phyloP scores from a whole-genome alignment of 2,888 invertebrate genomes.

The Acanthosepion lycidas region DNA sequence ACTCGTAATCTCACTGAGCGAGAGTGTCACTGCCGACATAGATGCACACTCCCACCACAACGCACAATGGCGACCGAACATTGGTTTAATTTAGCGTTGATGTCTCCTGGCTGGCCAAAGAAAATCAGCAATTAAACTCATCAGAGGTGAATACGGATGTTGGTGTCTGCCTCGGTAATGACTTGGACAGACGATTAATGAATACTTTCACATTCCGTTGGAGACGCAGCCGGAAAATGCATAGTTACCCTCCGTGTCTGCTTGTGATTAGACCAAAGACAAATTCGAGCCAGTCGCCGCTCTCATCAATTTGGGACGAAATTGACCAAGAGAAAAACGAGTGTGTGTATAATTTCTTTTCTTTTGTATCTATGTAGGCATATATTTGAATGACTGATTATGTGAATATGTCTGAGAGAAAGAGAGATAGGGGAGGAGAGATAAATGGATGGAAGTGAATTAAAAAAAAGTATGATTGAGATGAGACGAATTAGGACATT shows the following conservation, averaged over 20 bases:
- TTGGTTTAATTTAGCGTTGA: constrained; percentile 33
- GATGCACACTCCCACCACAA: neutral
- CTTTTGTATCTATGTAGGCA: neutral
- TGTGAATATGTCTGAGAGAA: neutral
- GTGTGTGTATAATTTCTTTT: neutral
- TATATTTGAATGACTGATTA: neutral
- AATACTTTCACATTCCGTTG: neutral
- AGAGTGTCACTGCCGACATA: neutral
- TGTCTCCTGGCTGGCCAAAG: constrained; percentile 9
- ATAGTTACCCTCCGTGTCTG: neutral
- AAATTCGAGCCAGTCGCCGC: neutral
- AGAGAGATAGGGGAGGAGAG: neutral
- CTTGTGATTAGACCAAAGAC: constrained; percentile 9
- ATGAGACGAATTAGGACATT: neutral
- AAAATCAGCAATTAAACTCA: constrained; percentile 33
- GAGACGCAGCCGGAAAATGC: neutral
- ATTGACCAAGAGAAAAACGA: neutral
- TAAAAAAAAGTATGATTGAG: neutral
- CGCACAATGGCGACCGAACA: neutral
- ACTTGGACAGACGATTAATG: constrained; percentile 33
- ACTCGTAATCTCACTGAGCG: neutral
- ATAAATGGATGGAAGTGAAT: neutral
- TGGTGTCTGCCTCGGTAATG: constrained; percentile 33
- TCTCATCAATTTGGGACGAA: neutral
- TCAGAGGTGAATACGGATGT: constrained; percentile 9